Conservation (phyloP, 2,113 vertebrate species). For the Anolis carolinensis region DNA sequence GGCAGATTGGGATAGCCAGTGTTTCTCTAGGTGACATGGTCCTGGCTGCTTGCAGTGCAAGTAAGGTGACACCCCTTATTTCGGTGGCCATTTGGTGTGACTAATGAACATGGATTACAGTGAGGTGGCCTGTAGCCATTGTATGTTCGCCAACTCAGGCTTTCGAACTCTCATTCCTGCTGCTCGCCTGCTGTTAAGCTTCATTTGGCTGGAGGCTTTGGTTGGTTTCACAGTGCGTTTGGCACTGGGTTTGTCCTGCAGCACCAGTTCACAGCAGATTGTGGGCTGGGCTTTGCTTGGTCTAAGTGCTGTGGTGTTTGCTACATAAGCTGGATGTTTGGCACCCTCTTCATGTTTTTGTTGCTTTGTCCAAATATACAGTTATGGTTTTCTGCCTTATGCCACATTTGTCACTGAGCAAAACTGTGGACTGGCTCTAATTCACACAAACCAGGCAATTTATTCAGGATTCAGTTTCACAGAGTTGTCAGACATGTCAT, state of each 20-base stretch:
- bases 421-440: neutral
- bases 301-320: neutral
- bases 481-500: neutral
- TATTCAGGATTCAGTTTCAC: neutral
- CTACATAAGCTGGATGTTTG: constrained; percentile 1
- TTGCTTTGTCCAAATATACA: neutral
- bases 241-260: neutral
- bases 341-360: constrained; percentile 2
- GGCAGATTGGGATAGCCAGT: neutral
- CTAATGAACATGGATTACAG: neutral
- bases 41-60: neutral
- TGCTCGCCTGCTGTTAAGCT: constrained; percentile 15
- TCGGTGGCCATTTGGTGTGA: constrained; percentile 9
- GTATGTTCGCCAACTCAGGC: neutral
- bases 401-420: neutral
- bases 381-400: neutral
- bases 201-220: neutral
- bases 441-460: neutral
- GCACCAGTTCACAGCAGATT: neutral
- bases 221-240: neutral
- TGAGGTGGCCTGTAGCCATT: neutral
- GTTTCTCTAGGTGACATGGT: neutral
- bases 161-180: neutral
- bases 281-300: neutral
- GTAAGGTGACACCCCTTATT: neutral